Base-by-base conservation (phyloP, 2,888 invertebrate genomes). In the Polyommatus iphigenia region DNA sequence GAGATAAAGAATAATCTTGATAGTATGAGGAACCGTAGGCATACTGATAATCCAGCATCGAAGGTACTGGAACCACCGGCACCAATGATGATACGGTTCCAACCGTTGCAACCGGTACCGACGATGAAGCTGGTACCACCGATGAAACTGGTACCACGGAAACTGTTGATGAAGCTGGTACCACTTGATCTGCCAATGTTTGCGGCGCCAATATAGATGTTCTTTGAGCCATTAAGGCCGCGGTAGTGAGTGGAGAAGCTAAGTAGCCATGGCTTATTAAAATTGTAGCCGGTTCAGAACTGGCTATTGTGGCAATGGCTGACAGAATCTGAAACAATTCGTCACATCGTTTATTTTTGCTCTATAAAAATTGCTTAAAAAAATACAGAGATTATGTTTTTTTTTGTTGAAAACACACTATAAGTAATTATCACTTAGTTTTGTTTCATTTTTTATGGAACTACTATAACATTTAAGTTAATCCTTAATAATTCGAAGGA, bases 21-120 rank as follows among this genome's bases (percentile, higher is more conserved):
- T 87, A 81, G 29, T 80, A 86, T 77, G 85, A 77, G 6, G 86
- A 84, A 3, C 88, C 86, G 79, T 88, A 90, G 0, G 85, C 82
- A 50, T 85, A 85, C 72, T 83, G 83, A 80, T 89, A 89, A 6
- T 87, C 85, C 6, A 89, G 85, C 0, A 87, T 80, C 15, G 86
- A 81, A 4, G 87, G 18, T 6, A 82, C 77, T 8, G 71, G 36
- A 32, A 18, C 71, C 15, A 82, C 80, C 5, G 84, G 83, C 78
- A 83, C 79, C 18, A 83, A 71, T 0, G 83, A 80, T 1, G 84
- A 77, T 1, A 83, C 76, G 3, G 83, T 71, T 7, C 82, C 77
- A 6, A 83, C 80, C 5, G 85, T 83, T 73, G 83, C 80, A 29
- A 84, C 76, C 2, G 83, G 79, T 2, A 83, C 78, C 1, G 82